Evolutionary conservation across 2,888 invertebrate genomes (phyloP).

Genomic region (Oscheius sp.): DNA sequence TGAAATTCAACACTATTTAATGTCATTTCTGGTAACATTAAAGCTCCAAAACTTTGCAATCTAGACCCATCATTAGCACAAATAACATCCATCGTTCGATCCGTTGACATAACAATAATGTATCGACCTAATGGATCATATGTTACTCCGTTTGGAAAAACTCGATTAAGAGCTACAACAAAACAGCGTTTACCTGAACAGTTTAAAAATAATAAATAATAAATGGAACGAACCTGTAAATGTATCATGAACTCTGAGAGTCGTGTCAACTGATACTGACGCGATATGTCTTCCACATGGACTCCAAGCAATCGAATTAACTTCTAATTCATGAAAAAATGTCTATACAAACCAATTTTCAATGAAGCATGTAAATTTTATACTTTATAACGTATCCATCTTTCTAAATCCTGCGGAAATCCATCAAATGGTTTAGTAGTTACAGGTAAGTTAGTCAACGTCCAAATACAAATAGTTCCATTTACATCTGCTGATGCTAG

Average conservation of each 20-base stretch:
- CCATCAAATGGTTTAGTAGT: conserved; percentile 40
- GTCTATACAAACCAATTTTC: neutral
- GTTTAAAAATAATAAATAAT: too few species aligned
- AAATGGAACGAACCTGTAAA: conserved; percentile 54
- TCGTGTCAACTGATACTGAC: conserved; percentile 60
- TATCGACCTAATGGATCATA: conserved; percentile 68
- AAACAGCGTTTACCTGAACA: conserved; percentile 56
- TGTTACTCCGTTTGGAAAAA: conserved; percentile 62
- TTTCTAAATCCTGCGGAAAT: conserved; percentile 83
- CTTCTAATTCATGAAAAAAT: conserved; percentile 59
- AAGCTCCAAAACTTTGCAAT: conserved; percentile 43
- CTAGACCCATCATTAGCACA: conserved; percentile 61
- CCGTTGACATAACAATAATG: conserved; percentile 64
- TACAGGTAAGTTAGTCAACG: conserved; percentile 38
- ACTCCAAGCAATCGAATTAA: conserved; percentile 63
- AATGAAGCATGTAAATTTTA: conserved; percentile 69
- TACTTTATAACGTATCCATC: conserved; percentile 79
- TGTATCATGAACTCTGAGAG: conserved; percentile 54
- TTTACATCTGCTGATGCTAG: conserved; percentile 67
- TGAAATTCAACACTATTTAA: conserved; percentile 24
- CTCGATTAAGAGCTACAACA: conserved; percentile 50
- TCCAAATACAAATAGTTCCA: conserved; percentile 55
- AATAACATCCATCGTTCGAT: conserved; percentile 64
- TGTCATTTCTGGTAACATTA: conserved; percentile 34
- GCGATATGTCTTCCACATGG: conserved; percentile 56